These are phyloP conservation scores for Prunella strophiata DNA, from an alignment of 2,797 vertebrate species.

Conservation along the genomic window DNA sequence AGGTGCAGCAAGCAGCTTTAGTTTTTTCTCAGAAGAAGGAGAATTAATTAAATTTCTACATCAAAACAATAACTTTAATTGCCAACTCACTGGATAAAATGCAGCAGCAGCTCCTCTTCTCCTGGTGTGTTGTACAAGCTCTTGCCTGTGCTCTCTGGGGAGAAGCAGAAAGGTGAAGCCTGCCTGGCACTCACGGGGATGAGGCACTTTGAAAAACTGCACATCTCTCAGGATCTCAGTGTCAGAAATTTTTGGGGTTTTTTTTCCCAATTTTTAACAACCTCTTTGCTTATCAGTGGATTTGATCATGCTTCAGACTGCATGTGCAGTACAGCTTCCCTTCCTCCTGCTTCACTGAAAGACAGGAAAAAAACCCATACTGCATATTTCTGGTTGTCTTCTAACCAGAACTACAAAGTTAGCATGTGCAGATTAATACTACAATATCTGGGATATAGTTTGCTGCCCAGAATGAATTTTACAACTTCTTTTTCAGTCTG, in stretches of 20 bases:
- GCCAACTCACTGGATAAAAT: not conserved
- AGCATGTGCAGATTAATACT: not conserved
- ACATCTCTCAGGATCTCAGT: not conserved
- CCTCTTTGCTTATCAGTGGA: not conserved
- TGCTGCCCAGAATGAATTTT: not conserved
- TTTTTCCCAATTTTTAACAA: not conserved
- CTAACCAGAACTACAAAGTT: not conserved
- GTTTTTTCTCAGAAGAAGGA: not conserved
- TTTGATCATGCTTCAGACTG: not conserved
- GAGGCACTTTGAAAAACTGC: not conserved
- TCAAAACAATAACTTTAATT: not conserved
- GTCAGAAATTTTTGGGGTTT: not conserved
- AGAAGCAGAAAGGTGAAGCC: not conserved
- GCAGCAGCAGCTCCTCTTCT: not conserved
- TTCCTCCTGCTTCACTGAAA: not conserved
- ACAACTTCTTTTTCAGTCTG: not conserved
- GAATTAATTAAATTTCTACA: not conserved
- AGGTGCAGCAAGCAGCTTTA: not conserved
- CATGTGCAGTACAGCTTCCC: not conserved
- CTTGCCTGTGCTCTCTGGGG: not conserved
- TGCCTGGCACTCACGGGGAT: fast-evolving
- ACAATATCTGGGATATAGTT: not conserved
- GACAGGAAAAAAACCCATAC: not conserved
- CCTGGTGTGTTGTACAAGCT: not conserved
- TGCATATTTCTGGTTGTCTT: not conserved